phyloP scores from a whole-genome alignment of 2,113 vertebrate species.

The Anolis sagrei region DNA sequence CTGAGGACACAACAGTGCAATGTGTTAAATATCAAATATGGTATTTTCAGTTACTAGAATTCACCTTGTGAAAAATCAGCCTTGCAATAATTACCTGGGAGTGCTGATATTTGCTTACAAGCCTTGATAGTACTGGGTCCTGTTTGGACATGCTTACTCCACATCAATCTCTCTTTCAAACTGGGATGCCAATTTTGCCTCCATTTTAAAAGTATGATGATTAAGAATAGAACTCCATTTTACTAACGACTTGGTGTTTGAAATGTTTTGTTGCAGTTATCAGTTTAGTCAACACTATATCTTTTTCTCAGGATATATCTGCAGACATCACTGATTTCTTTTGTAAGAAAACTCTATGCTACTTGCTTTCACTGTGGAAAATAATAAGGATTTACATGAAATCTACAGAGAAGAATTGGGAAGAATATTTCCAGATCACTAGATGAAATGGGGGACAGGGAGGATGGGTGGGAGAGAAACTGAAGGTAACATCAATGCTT shows the following conservation, averaged over 20 bases:
- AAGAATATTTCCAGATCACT: background rate
- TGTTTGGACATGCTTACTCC: background rate
- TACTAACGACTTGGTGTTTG: background rate
- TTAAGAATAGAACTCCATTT: background rate
- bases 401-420: background rate
- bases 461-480: no score
- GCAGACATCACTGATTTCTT: background rate
- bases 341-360: background rate
- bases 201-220: background rate
- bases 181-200: background rate
- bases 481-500: background rate
- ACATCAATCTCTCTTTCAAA: background rate
- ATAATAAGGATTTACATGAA: background rate
- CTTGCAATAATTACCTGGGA: background rate
- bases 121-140: background rate
- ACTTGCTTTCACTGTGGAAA: background rate
- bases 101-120: background rate
- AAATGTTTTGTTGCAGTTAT: background rate
- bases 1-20: slow-evolving; percentile 68
- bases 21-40: background rate
- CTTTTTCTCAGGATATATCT: background rate
- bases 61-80: background rate
- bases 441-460: background rate
- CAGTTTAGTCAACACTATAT: background rate
- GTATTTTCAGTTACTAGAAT: background rate